Evolutionary conservation across 1,140 invertebrate genomes (phyloP), one percentile per base, ranked within the genome.

Genomic region (Zaprionus ornatus): DNA sequence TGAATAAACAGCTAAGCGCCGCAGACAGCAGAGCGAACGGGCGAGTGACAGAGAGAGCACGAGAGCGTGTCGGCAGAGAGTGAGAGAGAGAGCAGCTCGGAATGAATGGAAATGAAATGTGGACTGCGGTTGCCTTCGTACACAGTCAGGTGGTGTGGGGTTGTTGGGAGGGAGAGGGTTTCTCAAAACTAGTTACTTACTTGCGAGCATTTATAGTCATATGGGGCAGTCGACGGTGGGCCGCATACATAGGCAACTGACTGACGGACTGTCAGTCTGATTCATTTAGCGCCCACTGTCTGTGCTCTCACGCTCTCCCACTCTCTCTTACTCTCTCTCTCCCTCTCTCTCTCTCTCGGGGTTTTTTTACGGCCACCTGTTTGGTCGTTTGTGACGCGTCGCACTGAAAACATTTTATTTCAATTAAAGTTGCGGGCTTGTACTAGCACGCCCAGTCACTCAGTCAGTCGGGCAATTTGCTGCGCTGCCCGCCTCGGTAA

Each of bases 141-240:
- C 29, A 7, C 1, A 9, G 17, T 19, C 17, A 10, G 42, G 15
- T 5, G 37, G 5, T n/a, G 15, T 15, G 15, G 37, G 37, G 15
- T 32, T 4, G 5, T 7, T 1, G 19, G 17, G 3, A 23, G n/a
- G 45, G 40, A 15, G 40, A 9, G 45, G 13, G 15, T 40, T n/a
- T 50, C 45, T 66, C 57, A 79, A 85, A 90, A 90, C 86, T 88
- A 88, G 86, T 90, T 90, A 90, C 86, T 78, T 74, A 63, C 65
- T 90, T 70, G 76, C 71, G 74, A 82, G 77, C 86, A 82, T 90
- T 74, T 84, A 90, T 82, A 79, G 84, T 78, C 84, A 88, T 88
- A 56, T 84, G 63, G 84, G 80, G 69, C 80, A 80, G 77, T 15
- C 35, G 35, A 80, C 80, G 74, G 73, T 59, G 42, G 54, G 64